Evolutionary conservation across 2,888 invertebrate genomes (phyloP).

Genomic region (Melanargia galathea): DNA sequence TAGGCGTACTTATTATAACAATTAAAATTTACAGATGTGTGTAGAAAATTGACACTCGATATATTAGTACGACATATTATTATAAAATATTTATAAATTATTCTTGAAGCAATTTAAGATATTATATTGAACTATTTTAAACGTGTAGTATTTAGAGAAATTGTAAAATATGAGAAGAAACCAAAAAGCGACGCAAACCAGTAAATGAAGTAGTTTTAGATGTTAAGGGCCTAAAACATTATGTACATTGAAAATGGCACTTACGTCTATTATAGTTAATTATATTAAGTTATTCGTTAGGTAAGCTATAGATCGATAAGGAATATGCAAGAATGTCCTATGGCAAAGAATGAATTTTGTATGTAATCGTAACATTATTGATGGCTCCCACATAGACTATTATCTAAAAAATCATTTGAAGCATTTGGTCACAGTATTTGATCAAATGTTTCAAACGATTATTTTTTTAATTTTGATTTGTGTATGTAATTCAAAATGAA

Average conservation of each 20-base stretch:
- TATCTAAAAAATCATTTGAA: not conserved
- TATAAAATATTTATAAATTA: slow-evolving; percentile 26
- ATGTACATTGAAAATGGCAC: slow-evolving; percentile 39
- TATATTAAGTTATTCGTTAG: slow-evolving; percentile 14
- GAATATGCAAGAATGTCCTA: not conserved
- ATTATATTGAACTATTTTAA: slow-evolving; percentile 26
- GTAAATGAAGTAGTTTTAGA: slow-evolving; percentile 26
- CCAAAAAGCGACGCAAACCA: slow-evolving; percentile 7
- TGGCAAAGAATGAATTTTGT: no score
- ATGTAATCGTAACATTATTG: not conserved
- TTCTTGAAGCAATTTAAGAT: slow-evolving; percentile 38
- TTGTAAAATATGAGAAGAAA: slow-evolving; percentile 4
- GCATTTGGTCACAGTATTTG: no score
- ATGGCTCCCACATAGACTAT: not conserved
- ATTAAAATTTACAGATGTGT: slow-evolving; percentile 19
- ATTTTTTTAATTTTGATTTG: no score
- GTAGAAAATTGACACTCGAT: slow-evolving; percentile 27
- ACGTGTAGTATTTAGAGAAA: slow-evolving; percentile 15
- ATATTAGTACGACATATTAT: slow-evolving; percentile 23
- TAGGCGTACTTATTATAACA: slow-evolving; percentile 6
- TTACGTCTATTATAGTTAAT: slow-evolving; percentile 31
- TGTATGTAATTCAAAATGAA: no score
- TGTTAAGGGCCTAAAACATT: slow-evolving; percentile 34
- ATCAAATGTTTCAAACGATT: no score
- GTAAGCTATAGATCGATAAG: not conserved